A percentile compares a stretch with the other conserved stretches of the same genome.
These are phyloP conservation scores for Aphelocoma californica DNA, from an alignment of 2,797 vertebrate genomes.

Conservation along the genomic window DNA sequence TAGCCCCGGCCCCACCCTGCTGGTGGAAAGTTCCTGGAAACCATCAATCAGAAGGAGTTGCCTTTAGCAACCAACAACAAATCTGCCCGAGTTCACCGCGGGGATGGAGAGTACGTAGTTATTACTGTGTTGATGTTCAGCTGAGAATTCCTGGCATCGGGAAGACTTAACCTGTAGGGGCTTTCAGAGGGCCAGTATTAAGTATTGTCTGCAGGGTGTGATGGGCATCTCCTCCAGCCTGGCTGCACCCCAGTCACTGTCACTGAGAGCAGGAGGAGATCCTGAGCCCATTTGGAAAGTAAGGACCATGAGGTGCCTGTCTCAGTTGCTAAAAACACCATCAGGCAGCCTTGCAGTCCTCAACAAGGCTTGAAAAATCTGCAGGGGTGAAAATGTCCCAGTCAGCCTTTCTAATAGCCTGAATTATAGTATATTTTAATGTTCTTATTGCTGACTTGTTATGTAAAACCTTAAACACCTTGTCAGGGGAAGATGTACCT, in stretches of 20 bases:
- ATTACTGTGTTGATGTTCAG: neutral
- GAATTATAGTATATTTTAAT: neutral
- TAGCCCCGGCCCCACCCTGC: neutral
- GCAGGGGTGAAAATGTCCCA: neutral
- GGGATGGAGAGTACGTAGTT: neutral
- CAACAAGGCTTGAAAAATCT: neutral
- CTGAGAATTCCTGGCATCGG: neutral
- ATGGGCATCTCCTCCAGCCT: neutral
- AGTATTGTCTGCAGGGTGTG: neutral
- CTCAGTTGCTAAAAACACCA: neutral
- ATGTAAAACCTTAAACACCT: neutral
- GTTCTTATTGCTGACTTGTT: neutral
- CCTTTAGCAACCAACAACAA: conserved; percentile 64
- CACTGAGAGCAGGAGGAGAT: neutral
- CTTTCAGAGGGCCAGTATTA: conserved; percentile 7
- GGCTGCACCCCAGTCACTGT: neutral
- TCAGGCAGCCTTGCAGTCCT: neutral
- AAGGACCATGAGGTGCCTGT: neutral
- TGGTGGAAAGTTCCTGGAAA: conserved; percentile 11
- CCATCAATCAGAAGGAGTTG: neutral
- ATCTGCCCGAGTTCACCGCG: neutral
- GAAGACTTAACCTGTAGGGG: neutral
- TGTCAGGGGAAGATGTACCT: neutral
- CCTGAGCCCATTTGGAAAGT: neutral
- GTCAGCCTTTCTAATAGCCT: neutral